These are phyloP conservation scores for Bactericera cockerelli DNA, from an alignment of 1,140 invertebrate species.

Conservation along the genomic window DNA sequence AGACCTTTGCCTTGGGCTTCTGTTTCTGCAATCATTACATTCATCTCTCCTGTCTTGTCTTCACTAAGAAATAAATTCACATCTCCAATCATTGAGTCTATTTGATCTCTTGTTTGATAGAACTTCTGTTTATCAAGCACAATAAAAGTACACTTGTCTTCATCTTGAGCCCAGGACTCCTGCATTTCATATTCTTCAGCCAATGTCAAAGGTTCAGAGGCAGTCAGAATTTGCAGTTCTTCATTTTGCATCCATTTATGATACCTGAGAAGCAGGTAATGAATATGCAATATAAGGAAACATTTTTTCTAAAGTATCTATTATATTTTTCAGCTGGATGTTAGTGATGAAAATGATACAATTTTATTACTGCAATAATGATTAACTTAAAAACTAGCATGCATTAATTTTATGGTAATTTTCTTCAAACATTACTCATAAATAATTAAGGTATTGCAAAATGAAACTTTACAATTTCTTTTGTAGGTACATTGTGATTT, in stretches of 20 bases:
- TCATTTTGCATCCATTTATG: conserved; percentile 83
- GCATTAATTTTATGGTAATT: too few species aligned
- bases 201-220: conserved; percentile 68
- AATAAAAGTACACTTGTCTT: conserved; percentile 90
- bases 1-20: conserved; percentile 46
- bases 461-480: too few species aligned
- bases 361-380: too few species aligned
- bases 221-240: conserved; percentile 66
- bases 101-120: conserved; percentile 38
- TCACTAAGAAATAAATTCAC: conserved; percentile 69
- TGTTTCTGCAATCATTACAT: conserved; percentile 83
- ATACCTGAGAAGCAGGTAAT: too few species aligned
- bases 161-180: conserved; percentile 64
- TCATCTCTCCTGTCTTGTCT: conserved; percentile 52
- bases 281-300: too few species aligned
- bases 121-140: conserved; percentile 51
- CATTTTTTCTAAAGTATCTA: too few species aligned
- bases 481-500: too few species aligned
- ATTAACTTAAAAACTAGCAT: too few species aligned
- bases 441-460: too few species aligned
- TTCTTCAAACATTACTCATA: too few species aligned
- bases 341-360: too few species aligned
- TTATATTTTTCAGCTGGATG: too few species aligned
- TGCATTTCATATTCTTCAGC: conserved; percentile 87
- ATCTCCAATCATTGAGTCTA: conserved; percentile 82